A percentile compares a stretch with the other conserved stretches of the same genome.
phyloP scores from a whole-genome alignment of 1,140 invertebrate species.

The Hirudo medicinalis region DNA sequence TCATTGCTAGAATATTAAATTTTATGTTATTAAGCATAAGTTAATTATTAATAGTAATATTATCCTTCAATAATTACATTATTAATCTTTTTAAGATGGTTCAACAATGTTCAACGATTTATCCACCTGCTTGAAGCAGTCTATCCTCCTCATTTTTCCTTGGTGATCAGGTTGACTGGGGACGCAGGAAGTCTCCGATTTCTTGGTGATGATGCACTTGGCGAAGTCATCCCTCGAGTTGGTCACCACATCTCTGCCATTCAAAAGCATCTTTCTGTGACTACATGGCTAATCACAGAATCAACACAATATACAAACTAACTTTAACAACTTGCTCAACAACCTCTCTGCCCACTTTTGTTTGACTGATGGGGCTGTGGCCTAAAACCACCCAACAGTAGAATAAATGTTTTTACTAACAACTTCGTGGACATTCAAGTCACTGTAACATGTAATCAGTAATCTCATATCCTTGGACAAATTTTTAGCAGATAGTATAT shows the following conservation, averaged over 20 bases:
- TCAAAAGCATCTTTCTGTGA: neutral
- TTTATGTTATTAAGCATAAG: neutral
- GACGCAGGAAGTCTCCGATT: slow-evolving; percentile 82
- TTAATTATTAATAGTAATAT: neutral
- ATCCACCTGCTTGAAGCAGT: slow-evolving; percentile 57
- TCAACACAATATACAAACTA: neutral
- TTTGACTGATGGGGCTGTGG: slow-evolving; percentile 93
- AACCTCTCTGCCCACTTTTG: slow-evolving; percentile 98
- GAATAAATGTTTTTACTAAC: slow-evolving; percentile 4
- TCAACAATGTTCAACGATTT: neutral
- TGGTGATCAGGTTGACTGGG: slow-evolving; percentile 99
- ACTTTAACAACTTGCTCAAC: slow-evolving; percentile 66
- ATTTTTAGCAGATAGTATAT: no score
- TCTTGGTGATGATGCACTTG: slow-evolving; percentile 86
- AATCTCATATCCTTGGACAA: no score
- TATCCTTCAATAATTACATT: no score
- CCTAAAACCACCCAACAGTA: slow-evolving; percentile 51
- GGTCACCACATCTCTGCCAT: slow-evolving; percentile 90
- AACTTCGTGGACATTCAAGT: no score
- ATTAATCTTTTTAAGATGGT: no score
- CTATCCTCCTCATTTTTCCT: slow-evolving; percentile 97
- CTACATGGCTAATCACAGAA: neutral
- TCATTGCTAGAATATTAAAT: no score
- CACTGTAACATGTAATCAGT: no score
- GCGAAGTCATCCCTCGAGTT: slow-evolving; percentile 96